Evolutionary conservation across 2,888 invertebrate species (phyloP).

Genomic region (Aphodius granarius): DNA sequence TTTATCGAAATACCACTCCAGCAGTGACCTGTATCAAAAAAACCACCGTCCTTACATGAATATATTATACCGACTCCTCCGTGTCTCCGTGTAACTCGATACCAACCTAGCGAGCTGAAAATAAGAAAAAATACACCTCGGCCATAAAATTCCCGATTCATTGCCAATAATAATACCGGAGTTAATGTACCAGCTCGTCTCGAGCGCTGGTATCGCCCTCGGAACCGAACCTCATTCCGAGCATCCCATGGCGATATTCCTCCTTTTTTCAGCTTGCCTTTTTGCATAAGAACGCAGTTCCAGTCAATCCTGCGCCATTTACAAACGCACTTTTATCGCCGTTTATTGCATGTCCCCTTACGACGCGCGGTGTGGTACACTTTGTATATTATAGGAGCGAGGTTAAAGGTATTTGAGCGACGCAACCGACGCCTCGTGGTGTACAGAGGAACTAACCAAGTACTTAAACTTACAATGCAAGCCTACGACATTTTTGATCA

Average conservation of each 20-base stretch:
- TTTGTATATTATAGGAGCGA: background rate
- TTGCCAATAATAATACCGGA: background rate
- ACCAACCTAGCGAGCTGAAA: background rate
- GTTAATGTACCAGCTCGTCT: background rate
- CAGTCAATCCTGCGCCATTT: background rate
- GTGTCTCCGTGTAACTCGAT: background rate
- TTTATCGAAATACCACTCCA: too few relatives aligned
- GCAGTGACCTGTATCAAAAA: too few relatives aligned
- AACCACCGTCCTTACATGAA: too few relatives aligned
- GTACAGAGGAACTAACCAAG: background rate
- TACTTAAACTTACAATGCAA: too few relatives aligned
- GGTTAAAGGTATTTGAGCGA: background rate
- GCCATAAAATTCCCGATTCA: background rate
- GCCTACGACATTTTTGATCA: too few relatives aligned
- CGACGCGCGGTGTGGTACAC: background rate
- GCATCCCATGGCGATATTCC: background rate
- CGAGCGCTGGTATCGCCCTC: background rate
- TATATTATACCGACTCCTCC: too few relatives aligned
- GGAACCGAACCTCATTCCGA: background rate
- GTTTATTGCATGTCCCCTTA: background rate
- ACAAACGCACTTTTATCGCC: background rate
- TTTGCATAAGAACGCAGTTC: background rate
- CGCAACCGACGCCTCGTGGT: background rate
- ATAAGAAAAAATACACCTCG: background rate
- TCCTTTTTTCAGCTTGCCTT: background rate